Conservation (phyloP, 1,140 invertebrate species). For the Trachymyrmex septentrionalis region DNA sequence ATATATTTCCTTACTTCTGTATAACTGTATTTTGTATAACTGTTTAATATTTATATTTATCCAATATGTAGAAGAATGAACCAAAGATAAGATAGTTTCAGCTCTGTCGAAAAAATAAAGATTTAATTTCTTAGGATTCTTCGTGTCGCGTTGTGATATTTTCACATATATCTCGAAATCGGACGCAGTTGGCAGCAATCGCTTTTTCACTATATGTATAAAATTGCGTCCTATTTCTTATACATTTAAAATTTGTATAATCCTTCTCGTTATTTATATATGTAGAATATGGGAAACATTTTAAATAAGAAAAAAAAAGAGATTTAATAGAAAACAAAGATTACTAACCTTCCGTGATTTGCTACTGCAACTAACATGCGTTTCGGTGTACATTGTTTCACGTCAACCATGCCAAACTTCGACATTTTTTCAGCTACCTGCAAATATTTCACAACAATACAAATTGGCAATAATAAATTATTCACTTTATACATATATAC, state of each 20-base stretch:
- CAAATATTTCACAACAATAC: conserved; percentile 32
- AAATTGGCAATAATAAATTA: not conserved
- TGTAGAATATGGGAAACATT: not conserved
- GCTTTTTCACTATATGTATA: conserved; percentile 29
- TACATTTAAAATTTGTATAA: conserved; percentile 21
- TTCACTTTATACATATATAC: not conserved
- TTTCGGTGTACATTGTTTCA: conserved; percentile 78
- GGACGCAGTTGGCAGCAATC: conserved; percentile 31
- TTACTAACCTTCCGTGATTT: conserved; percentile 84
- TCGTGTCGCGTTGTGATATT: not conserved
- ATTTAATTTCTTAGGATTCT: not conserved
- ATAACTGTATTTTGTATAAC: conserved; percentile 63
- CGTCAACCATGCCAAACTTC: conserved; percentile 82
- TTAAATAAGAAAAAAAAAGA: not conserved
- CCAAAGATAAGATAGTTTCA: conserved; percentile 19
- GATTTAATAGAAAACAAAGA: not conserved
- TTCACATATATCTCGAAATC: conserved; percentile 17
- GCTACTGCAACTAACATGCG: conserved; percentile 83
- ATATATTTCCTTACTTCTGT: conserved; percentile 42
- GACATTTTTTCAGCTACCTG: conserved; percentile 84
- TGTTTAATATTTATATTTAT: conserved; percentile 66
- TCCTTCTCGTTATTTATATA: conserved; percentile 4
- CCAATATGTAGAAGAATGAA: conserved; percentile 19
- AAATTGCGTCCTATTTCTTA: conserved; percentile 16
- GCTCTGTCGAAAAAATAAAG: not conserved